Evolutionary conservation across 2,113 vertebrate genomes (phyloP).

Genomic region (Pyxicephalus adspersus): DNA sequence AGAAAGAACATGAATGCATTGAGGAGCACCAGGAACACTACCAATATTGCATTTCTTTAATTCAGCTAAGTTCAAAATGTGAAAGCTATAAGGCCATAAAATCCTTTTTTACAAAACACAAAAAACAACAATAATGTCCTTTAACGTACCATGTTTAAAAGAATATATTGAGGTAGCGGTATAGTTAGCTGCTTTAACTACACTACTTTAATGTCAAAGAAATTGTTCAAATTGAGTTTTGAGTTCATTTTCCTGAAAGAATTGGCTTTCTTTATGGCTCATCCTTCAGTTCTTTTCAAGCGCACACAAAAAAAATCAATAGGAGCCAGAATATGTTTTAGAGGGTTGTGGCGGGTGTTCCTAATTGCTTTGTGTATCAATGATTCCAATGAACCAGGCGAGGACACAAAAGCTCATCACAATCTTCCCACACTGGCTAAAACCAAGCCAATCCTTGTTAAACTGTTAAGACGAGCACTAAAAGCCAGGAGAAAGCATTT

Average conservation of each 20-base stretch:
- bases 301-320: constrained; percentile 25
- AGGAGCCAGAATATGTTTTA: constrained; percentile 27
- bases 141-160: too few relatives aligned
- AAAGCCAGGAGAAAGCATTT: neutral
- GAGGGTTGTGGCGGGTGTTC: neutral
- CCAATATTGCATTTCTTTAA: too few relatives aligned
- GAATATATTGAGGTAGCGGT: too few relatives aligned
- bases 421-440: constrained; percentile 11
- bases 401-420: constrained; percentile 30
- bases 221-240: constrained; percentile 9
- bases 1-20: too few relatives aligned
- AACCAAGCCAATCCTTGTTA: constrained; percentile 18
- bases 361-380: constrained; percentile 8
- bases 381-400: constrained; percentile 24
- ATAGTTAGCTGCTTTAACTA: constrained; percentile 1
- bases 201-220: neutral
- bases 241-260: constrained; percentile 22
- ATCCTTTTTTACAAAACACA: too few relatives aligned
- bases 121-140: too few relatives aligned
- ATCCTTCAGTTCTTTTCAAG: neutral
- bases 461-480: constrained; percentile 8
- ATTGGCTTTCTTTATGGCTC: neutral
- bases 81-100: too few relatives aligned
- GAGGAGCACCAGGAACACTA: too few relatives aligned
- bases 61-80: too few relatives aligned